phyloP scores from a whole-genome alignment of 2,113 vertebrate genomes.

The Gadus chalcogrammus region DNA sequence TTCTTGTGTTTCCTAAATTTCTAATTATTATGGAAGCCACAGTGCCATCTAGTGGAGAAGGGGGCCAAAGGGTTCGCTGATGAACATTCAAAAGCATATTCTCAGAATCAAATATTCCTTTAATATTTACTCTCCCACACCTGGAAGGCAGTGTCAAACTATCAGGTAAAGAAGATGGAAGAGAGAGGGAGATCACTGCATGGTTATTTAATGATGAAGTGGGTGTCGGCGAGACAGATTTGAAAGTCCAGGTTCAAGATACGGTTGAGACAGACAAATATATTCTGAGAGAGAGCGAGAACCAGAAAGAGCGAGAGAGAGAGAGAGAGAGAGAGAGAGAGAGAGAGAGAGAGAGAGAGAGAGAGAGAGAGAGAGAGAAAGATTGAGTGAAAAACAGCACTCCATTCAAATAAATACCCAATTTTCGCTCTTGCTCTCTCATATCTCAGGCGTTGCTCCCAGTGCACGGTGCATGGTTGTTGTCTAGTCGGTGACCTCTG shows the following conservation, averaged over 20 bases:
- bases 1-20: constrained; percentile 26
- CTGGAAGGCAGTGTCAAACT: constrained; percentile 5
- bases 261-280: constrained; percentile 30
- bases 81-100: too few relatives aligned
- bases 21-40: constrained; percentile 19
- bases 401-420: too few relatives aligned
- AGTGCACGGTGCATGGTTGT: too few relatives aligned
- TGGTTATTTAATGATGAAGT: too few relatives aligned
- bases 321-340: neutral
- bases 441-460: too few relatives aligned
- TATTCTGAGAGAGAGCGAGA: neutral
- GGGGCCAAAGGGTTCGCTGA: neutral
- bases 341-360: constrained; percentile 1
- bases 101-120: too few relatives aligned
- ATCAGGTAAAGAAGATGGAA: neutral
- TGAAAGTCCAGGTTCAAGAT: too few relatives aligned
- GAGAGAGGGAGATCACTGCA: too few relatives aligned
- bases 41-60: constrained; percentile 71
- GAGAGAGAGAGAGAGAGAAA: neutral
- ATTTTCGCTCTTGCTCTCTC: too few relatives aligned
- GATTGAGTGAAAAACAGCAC: too few relatives aligned
- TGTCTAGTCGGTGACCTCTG: too few relatives aligned
- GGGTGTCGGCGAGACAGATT: constrained; percentile 17
- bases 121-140: neutral
- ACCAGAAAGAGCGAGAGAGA: neutral